Base-by-base conservation (phyloP, 2,797 vertebrate genomes). In the Poeciliopsis paucimaculata region DNA sequence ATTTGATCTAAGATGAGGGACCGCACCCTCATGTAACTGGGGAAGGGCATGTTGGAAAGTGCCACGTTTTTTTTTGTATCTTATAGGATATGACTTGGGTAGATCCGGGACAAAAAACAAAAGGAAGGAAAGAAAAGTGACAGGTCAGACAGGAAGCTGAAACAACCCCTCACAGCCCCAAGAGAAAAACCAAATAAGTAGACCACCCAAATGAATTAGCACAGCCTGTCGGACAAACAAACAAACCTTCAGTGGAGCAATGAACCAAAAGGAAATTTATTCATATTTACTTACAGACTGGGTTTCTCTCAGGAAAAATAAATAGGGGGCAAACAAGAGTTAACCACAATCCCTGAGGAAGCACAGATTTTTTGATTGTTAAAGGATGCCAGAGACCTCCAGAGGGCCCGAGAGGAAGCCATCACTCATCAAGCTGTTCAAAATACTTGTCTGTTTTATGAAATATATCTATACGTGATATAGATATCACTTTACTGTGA, bases 71-170 rank as follows among this genome's bases (percentile, higher is more conserved):
- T 36, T 39, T 41, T 41, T 41, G 53, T 77, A 76, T 82, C 80
- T 74, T 7, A 31, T 78, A 70, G 83, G 79, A 83, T 76, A 31
- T 84, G 68, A 84, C 82, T 70, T 47, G n/a, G 28, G 53, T 47
- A 60, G 82, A 87, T 75, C 36, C n/a, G 39, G 41, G 49, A 71
- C 78, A 86, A 84, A 80, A 83, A 46, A 71, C 78, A 86, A 84
- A 80, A 83, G 90, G 90, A 91, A 94, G 88, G 91, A 90, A 90
- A 75, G 36, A 80, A 72, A 78, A 84, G 49, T 0, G 66, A 80
- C 84, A 83, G 72, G 70, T 91, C 88, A 90, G 83, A 70, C 86
- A 91, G 89, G 87, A 89, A 85, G 77, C 41, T 73, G 77, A 53
- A 79, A 86, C 80, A 84, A 79, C 64, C 73, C 83, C 84, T 82